Conservation (phyloP, 2,797 vertebrate species). For the Choloepus didactylus region DNA sequence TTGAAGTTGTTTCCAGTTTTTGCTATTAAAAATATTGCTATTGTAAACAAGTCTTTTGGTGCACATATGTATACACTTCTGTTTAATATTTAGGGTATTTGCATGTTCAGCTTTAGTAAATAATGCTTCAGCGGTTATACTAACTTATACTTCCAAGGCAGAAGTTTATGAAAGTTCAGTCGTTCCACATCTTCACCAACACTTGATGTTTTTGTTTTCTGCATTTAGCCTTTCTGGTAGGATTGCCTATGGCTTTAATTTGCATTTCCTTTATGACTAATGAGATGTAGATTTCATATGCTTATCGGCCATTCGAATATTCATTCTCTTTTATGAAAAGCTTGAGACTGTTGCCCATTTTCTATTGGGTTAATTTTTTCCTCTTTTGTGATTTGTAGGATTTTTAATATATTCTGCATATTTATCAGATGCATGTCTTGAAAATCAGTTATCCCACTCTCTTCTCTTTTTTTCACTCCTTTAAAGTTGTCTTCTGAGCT, state of each 20-base stretch:
- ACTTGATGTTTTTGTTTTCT: neutral
- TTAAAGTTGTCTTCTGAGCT: neutral
- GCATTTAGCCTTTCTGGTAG: neutral
- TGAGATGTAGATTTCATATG: neutral
- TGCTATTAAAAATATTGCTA: neutral
- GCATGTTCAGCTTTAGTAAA: neutral
- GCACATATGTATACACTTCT: neutral
- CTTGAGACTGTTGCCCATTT: neutral
- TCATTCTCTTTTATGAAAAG: neutral
- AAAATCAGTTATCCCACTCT: neutral
- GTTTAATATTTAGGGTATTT: neutral
- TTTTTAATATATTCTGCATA: neutral
- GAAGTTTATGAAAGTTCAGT: neutral
- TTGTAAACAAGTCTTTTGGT: neutral
- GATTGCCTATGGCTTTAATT: neutral
- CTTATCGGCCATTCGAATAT: neutral
- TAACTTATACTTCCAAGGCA: neutral
- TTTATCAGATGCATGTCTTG: neutral
- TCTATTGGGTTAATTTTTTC: neutral
- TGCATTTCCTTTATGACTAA: neutral
- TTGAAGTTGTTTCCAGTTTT: neutral
- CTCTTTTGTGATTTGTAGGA: neutral
- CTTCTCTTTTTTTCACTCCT: neutral
- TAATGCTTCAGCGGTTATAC: no score
- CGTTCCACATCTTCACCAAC: neutral